Percentiles rank a stretch among this genome's conserved stretches.
Evolutionary conservation across 2,888 invertebrate species (phyloP).

Genomic region (Dexiosoma caninum): DNA sequence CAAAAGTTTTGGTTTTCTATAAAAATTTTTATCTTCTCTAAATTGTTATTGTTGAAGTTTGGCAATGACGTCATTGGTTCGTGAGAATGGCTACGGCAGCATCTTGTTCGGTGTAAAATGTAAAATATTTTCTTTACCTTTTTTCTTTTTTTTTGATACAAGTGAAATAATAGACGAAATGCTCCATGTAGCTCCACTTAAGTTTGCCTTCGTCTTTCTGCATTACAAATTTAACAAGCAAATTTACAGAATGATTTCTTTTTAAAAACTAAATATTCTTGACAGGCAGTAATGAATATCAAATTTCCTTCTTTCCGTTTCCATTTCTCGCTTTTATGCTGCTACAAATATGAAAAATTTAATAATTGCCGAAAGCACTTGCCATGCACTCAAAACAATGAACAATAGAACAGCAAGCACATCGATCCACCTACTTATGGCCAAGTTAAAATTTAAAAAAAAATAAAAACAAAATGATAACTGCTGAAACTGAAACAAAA

Average conservation of each 20-base stretch:
- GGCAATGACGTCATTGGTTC: not conserved
- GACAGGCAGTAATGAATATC: not conserved
- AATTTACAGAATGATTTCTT: not conserved
- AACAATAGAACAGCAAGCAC: conserved; percentile 2
- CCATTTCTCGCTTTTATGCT: not conserved
- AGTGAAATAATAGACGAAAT: too few species aligned
- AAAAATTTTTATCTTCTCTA: not conserved
- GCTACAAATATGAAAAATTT: conserved; percentile 27
- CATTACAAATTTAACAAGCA: too few species aligned
- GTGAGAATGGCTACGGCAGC: too few species aligned
- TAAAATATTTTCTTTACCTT: too few species aligned
- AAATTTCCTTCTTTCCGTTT: not conserved
- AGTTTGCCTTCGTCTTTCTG: too few species aligned
- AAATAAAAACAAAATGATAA: not conserved
- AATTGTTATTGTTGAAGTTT: not conserved
- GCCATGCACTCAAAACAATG: conserved; percentile 16
- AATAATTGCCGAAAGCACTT: conserved; percentile 52
- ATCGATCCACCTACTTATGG: conserved; percentile 44
- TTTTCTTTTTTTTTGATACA: too few species aligned
- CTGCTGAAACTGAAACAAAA: conserved; percentile 16
- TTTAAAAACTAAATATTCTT: not conserved
- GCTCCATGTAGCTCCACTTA: too few species aligned
- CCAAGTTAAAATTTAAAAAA: not conserved
- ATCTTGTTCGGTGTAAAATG: too few species aligned
- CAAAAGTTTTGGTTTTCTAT: not conserved